Evolutionary conservation across 1,140 invertebrate species (phyloP).

Genomic region (Phthorimaea operculella): DNA sequence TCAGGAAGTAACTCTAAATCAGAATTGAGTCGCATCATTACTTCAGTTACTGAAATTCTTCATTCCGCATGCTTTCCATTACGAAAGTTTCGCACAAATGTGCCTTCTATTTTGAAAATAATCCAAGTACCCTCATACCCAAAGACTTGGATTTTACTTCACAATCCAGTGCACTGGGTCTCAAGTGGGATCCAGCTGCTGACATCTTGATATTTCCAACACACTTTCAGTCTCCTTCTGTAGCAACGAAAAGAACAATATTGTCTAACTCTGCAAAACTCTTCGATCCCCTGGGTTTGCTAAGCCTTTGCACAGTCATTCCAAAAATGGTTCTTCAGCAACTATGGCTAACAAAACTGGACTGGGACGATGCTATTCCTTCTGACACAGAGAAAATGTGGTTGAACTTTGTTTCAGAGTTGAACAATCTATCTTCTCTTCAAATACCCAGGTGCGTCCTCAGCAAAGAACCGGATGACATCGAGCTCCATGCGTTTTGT

Average conservation of each 20-base stretch:
- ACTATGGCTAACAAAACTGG: constrained; percentile 24
- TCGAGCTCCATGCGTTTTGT: constrained; percentile 18
- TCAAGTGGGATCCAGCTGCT: constrained; percentile 24
- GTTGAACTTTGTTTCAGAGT: background rate
- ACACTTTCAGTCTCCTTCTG: constrained; percentile 10
- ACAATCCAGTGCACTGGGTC: constrained; percentile 19
- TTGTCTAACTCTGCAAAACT: constrained; percentile 26
- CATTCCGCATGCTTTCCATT: constrained; percentile 10
- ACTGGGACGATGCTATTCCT: constrained; percentile 27
- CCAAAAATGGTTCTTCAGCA: constrained; percentile 29
- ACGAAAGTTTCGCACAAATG: constrained; percentile 22
- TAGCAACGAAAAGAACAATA: constrained; percentile 25
- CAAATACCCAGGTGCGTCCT: constrained; percentile 17
- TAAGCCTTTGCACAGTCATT: constrained; percentile 18
- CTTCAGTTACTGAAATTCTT: constrained; percentile 6
- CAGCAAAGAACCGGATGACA: background rate
- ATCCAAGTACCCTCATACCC: background rate
- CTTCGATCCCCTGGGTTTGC: constrained; percentile 28
- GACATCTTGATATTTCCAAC: constrained; percentile 25
- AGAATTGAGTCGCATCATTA: background rate
- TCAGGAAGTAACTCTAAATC: constrained; percentile 6
- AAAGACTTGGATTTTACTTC: constrained; percentile 8
- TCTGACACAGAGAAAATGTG: background rate
- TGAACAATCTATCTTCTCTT: constrained; percentile 12
- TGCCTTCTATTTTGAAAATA: constrained; percentile 4